Percentiles rank a stretch among this genome's conserved stretches.
phyloP scores from a whole-genome alignment of 2,113 vertebrate species.

The Callipepla squamata region DNA sequence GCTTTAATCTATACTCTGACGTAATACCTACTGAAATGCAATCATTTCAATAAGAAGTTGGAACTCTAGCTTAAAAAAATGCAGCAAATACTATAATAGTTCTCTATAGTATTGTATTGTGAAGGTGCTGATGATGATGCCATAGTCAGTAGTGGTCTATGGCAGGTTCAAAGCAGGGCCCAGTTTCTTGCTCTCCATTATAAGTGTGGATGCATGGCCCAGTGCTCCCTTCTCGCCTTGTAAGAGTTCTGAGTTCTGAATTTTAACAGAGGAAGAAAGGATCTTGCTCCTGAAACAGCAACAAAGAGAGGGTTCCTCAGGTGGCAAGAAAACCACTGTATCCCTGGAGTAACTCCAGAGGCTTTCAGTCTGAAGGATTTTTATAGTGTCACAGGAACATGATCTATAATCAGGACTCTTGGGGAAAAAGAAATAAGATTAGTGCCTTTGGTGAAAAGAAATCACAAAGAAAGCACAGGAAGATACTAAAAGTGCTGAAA shows the following conservation, averaged over 20 bases:
- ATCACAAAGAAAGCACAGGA: neutral
- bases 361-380: neutral
- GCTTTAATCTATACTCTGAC: neutral
- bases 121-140: neutral
- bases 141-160: neutral
- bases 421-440: neutral
- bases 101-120: neutral
- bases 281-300: neutral
- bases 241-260: neutral
- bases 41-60: neutral
- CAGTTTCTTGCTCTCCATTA: neutral
- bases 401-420: neutral
- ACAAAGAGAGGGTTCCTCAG: neutral
- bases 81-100: neutral
- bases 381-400: neutral
- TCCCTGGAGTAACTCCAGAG: slow-evolving; percentile 25
- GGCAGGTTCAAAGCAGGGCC: neutral
- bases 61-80: neutral
- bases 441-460: neutral
- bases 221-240: accelerated
- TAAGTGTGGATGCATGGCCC: neutral
- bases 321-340: slow-evolving; percentile 1
- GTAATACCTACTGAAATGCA: neutral
- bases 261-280: neutral
- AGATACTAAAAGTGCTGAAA: neutral